These are phyloP conservation scores for Orchesella flavescens DNA, from an alignment of 2,888 invertebrate species.

Conservation along the genomic window DNA sequence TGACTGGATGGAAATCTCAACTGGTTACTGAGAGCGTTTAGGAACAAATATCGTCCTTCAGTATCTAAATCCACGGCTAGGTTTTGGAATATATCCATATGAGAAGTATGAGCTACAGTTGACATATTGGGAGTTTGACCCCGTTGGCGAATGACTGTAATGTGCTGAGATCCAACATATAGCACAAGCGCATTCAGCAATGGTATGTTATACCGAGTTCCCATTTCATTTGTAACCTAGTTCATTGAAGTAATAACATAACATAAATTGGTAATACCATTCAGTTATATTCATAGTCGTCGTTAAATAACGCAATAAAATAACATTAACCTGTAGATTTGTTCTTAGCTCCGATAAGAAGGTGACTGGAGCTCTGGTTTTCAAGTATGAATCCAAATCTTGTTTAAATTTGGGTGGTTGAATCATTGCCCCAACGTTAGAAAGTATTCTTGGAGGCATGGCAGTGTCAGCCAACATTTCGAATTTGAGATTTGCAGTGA, in stretches of 20 bases:
- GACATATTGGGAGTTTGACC: conserved; percentile 95
- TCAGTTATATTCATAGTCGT: too few species aligned
- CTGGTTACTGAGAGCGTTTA: conserved; percentile 99
- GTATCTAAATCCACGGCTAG: conserved; percentile 97
- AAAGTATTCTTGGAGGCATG: conserved; percentile 89
- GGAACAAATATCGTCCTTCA: conserved; percentile 94
- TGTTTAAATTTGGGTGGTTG: conserved; percentile 92
- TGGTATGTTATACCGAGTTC: conserved; percentile 94
- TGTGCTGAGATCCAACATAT: conserved; percentile 98
- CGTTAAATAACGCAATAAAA: too few species aligned
- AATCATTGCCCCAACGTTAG: conserved; percentile 90
- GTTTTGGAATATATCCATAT: conserved; percentile 99
- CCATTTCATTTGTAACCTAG: conserved; percentile 86
- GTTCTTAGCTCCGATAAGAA: conserved; percentile 94
- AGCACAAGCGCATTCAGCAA: conserved; percentile 97
- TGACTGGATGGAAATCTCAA: conserved; percentile 99
- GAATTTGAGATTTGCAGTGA: conserved; percentile 96
- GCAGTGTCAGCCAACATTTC: conserved; percentile 92
- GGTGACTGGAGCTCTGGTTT: conserved; percentile 94
- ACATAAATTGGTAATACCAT: background rate
- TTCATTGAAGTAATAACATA: conserved; percentile 36
- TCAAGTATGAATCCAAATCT: conserved; percentile 96
- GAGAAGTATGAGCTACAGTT: conserved; percentile 98
- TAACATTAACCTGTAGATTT: conserved; percentile 83
- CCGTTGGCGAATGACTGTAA: conserved; percentile 90